A percentile compares a stretch with the other conserved stretches of the same genome.
These are phyloP conservation scores for Agrotis puta DNA, from an alignment of 2,888 invertebrate genomes.

Conservation along the genomic window DNA sequence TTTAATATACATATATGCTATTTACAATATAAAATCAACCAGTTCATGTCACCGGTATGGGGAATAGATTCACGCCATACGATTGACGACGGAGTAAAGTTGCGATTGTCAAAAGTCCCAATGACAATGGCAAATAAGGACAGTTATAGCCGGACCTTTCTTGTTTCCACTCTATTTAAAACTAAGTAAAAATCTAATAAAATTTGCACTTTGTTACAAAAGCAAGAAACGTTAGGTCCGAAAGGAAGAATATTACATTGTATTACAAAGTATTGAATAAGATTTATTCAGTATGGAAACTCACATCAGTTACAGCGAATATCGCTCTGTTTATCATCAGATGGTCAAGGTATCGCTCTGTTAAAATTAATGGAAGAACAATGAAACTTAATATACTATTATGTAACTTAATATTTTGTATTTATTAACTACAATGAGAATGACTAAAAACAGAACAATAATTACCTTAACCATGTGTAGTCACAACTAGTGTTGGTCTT, in stretches of 20 bases:
- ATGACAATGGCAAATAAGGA: constrained; percentile 55
- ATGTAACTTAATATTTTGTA: constrained; percentile 79
- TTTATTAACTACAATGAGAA: constrained; percentile 72
- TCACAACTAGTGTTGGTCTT: constrained; percentile 68
- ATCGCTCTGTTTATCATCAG: constrained; percentile 52
- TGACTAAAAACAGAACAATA: constrained; percentile 76
- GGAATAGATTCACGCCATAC: constrained; percentile 58
- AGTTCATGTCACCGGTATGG: constrained; percentile 71
- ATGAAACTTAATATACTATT: constrained; percentile 81
- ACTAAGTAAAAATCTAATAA: constrained; percentile 48
- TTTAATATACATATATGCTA: constrained; percentile 82
- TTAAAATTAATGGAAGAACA: constrained; percentile 86
- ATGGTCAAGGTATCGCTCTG: constrained; percentile 72
- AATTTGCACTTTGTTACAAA: constrained; percentile 54
- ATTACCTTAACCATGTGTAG: constrained; percentile 75
- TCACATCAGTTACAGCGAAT: constrained; percentile 73
- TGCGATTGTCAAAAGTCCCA: constrained; percentile 56
- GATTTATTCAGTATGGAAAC: constrained; percentile 74
- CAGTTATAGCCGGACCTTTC: constrained; percentile 38
- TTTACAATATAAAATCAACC: constrained; percentile 83
- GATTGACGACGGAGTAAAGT: constrained; percentile 60
- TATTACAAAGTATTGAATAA: constrained; percentile 75
- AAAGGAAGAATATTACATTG: constrained; percentile 69
- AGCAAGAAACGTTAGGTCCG: constrained; percentile 72
- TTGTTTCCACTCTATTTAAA: constrained; percentile 37